Base-by-base conservation (phyloP, 2,797 vertebrate species). In the Lacerta viridis region DNA sequence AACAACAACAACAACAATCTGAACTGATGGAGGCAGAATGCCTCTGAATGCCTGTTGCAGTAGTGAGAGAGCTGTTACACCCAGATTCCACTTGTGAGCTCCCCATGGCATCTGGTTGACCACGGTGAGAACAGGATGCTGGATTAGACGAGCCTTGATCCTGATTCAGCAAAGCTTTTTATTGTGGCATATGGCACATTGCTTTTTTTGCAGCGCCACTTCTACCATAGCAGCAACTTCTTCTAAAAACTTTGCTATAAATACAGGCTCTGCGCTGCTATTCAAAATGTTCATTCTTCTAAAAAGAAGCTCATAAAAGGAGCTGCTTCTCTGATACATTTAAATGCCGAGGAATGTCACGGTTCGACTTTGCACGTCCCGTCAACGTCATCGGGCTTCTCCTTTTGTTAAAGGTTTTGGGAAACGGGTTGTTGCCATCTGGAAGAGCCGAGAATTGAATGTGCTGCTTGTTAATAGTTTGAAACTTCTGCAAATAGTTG, bases 201-300 rank as follows among this genome's bases (percentile, higher is more conserved):
- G 90, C 86, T 61, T 87, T 71, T 25, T 41, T 93, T 50, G 83
- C 59, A 93, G 36, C 71, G 91, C 86, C 85, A n/a, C 76, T 69
- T 78, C 61, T 88, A 20, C 55, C 86, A 46, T 84, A 74, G 46
- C 81, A 85, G 68, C 83, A 89, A 87, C 90, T 93, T 95, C 64
- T 92, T 95, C 18, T 50, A 88, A 80, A 74, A 81, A 86, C 92
- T 92, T 92, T 46, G 36, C 76, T 93, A 88, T 87, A 92, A 93
- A 92, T 93, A 90, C 80, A 92, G 90, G 88, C 86, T 75, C 36
- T 89, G 8, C 91, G 29, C 68, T 0, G 90, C 80, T 86, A 72
- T 66, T 77, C 59, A 92, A 93, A 91, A 90, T 2, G 2, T 82
- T 72, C 41, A 1, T 82, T 93, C 91, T 86, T 81, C 36, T 39